phyloP scores from a whole-genome alignment of 2,888 invertebrate genomes.

The Ariolimax columbianus region DNA sequence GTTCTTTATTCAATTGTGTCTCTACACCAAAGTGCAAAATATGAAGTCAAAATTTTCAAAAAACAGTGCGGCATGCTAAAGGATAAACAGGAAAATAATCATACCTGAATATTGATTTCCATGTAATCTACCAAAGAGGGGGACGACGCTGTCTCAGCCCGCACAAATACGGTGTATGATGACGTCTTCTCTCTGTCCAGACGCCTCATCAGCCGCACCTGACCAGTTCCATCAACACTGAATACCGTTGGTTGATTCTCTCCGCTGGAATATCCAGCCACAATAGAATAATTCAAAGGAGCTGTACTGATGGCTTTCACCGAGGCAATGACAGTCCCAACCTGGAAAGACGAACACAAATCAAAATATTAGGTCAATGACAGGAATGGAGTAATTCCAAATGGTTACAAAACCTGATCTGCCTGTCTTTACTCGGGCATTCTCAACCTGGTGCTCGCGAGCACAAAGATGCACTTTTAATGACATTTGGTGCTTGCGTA shows the following conservation, averaged over 20 bases:
- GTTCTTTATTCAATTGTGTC: no score
- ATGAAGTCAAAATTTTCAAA: no score
- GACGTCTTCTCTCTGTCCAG: slow-evolving; percentile 88
- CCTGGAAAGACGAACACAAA: slow-evolving; percentile 12
- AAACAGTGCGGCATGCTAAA: no score
- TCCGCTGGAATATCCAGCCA: slow-evolving; percentile 82
- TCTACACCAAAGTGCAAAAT: no score
- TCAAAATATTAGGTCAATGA: no score
- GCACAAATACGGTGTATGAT: slow-evolving; percentile 75
- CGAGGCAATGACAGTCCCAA: slow-evolving; percentile 82
- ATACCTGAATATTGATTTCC: slow-evolving; percentile 84
- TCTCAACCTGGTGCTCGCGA: no score
- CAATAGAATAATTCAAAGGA: slow-evolving; percentile 82
- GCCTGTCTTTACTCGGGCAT: no score
- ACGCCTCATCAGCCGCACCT: slow-evolving; percentile 81
- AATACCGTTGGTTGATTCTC: slow-evolving; percentile 78
- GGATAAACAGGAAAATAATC: no score
- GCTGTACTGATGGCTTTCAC: slow-evolving; percentile 83
- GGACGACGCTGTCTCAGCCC: slow-evolving; percentile 86
- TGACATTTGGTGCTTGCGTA: no score
- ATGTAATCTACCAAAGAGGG: slow-evolving; percentile 84
- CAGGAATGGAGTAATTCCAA: no score
- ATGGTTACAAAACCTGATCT: no score
- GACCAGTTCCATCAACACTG: slow-evolving; percentile 66
- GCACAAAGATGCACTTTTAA: no score